Conservation (phyloP, 2,113 vertebrate species). For the Rhinolophus sinicus region DNA sequence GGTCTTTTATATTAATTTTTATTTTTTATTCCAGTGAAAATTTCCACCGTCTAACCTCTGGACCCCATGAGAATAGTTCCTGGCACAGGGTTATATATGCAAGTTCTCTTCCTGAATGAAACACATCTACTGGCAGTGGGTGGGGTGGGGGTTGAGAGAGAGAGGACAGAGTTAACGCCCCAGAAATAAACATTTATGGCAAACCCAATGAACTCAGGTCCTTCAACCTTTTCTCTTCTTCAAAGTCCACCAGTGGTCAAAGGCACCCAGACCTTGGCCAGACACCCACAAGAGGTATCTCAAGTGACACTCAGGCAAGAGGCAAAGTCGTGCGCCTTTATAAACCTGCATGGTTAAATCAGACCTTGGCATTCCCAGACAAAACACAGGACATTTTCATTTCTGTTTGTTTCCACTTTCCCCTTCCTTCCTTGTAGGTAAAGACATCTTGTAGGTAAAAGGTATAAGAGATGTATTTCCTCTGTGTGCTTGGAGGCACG, state of each 20-base stretch:
- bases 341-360: neutral
- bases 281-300: neutral
- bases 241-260: neutral
- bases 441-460: neutral
- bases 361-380: neutral
- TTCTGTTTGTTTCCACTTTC: neutral
- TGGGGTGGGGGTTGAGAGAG: neutral
- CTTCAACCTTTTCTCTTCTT: neutral
- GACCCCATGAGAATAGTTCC: too few relatives aligned
- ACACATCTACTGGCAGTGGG: rapidly evolving
- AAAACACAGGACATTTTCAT: neutral
- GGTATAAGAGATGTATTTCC: neutral
- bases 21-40: neutral
- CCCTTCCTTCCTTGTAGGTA: too few relatives aligned
- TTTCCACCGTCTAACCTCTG: neutral
- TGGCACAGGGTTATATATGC: too few relatives aligned
- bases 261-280: neutral
- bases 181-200: neutral
- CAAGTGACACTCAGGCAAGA: neutral
- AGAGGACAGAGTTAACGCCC: neutral
- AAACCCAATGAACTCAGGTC: neutral
- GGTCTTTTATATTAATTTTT: neutral
- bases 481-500: neutral
- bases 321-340: neutral
- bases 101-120: neutral